Conservation (phyloP, 2,888 invertebrate species). For the Drosophila quinaria region DNA sequence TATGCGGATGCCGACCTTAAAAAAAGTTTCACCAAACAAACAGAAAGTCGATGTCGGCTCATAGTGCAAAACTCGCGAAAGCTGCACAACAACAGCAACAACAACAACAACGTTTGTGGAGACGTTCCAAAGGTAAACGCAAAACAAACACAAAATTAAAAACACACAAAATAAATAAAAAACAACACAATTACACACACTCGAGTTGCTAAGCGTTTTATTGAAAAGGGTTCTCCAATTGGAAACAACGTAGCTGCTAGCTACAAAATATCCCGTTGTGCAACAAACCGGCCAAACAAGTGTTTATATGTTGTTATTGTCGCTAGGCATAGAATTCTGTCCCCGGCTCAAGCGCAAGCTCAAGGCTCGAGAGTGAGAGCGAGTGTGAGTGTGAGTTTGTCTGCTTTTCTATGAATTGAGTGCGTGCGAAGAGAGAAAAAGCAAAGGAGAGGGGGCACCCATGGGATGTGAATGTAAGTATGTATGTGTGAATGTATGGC, state of each 20-base stretch:
- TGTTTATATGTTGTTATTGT: conserved; percentile 45
- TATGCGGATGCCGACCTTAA: conserved; percentile 75
- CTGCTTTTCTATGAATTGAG: conserved; percentile 38
- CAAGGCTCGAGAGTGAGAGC: conserved; percentile 48
- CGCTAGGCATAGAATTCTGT: conserved; percentile 38
- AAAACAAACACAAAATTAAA: conserved; percentile 31
- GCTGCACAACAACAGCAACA: conserved; percentile 54
- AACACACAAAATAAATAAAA: neutral
- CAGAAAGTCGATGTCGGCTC: conserved; percentile 70
- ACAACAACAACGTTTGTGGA: conserved; percentile 33
- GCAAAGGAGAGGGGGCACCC: conserved; percentile 42
- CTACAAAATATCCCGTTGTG: conserved; percentile 77
- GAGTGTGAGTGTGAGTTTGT: too few species aligned
- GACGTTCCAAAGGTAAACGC: conserved; percentile 47
- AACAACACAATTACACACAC: conserved; percentile 21
- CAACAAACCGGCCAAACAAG: conserved; percentile 77
- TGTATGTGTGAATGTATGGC: conserved; percentile 3
- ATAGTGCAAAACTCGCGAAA: conserved; percentile 67
- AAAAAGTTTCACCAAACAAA: conserved; percentile 79
- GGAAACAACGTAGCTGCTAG: conserved; percentile 28
- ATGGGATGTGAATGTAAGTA: conserved; percentile 23
- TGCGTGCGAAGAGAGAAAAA: conserved; percentile 22
- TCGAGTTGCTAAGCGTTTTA: conserved; percentile 47
- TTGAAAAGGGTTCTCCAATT: conserved; percentile 62
- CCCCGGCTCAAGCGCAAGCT: conserved; percentile 54